Evolutionary conservation across 2,888 invertebrate species (phyloP).

Genomic region (Ophion ellenae): DNA sequence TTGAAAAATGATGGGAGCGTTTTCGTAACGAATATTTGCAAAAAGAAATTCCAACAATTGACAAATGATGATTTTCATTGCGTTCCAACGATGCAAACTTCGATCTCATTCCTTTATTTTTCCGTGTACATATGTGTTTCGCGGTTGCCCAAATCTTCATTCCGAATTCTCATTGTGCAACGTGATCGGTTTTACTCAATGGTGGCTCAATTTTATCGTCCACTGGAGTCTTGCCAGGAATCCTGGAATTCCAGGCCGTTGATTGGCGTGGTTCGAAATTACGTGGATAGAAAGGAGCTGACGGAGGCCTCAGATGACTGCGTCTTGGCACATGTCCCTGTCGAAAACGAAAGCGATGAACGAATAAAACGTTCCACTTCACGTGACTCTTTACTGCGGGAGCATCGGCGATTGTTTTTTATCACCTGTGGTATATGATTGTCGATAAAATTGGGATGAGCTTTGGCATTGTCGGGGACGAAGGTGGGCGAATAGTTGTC

Average conservation of each 20-base stretch:
- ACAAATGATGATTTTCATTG: too few species aligned
- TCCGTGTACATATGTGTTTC: not conserved
- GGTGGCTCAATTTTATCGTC: slow-evolving; percentile 77
- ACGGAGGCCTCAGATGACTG: slow-evolving; percentile 61
- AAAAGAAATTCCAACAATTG: too few species aligned
- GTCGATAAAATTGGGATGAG: slow-evolving; percentile 48
- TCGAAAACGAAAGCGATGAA: slow-evolving; percentile 59
- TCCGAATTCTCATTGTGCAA: slow-evolving; percentile 33
- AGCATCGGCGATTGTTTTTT: not conserved
- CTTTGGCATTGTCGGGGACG: slow-evolving; percentile 39
- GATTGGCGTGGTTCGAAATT: slow-evolving; percentile 44
- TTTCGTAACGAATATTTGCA: too few species aligned
- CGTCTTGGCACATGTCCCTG: slow-evolving; percentile 65
- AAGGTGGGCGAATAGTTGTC: slow-evolving; percentile 48
- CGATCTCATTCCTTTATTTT: too few species aligned
- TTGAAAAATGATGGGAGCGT: too few species aligned
- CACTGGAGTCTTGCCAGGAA: slow-evolving; percentile 61
- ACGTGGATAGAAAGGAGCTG: slow-evolving; percentile 64
- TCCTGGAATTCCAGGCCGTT: slow-evolving; percentile 54
- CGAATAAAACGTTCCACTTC: not conserved
- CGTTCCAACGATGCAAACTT: too few species aligned
- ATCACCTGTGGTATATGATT: slow-evolving; percentile 73
- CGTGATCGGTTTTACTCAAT: slow-evolving; percentile 69
- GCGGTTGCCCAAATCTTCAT: not conserved
- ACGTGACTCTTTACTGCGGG: slow-evolving; percentile 6